Evolutionary conservation across 1,140 invertebrate genomes (phyloP), one percentile per base, ranked within the genome.

Genomic region (Platyscapa corneri): DNA sequence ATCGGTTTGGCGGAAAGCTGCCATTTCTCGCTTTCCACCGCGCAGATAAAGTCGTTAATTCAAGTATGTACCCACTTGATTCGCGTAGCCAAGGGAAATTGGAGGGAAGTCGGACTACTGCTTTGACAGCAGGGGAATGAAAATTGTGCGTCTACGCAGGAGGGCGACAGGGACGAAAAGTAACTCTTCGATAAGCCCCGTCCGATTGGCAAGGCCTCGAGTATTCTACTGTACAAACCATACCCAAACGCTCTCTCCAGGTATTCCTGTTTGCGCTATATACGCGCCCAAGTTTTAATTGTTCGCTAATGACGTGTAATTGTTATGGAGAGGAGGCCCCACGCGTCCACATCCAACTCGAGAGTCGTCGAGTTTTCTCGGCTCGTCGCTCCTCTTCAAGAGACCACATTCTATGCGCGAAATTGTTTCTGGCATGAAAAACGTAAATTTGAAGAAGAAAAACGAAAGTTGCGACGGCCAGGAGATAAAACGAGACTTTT

Each of bases 41-140:
- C 83, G 78, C 78, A 87, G 87, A 90, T 90, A 89, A 91, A 91
- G 89, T 91, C 89, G 90, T 91, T 91, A 91, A 91, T 89, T 91
- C 88, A 88, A 91, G 90, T 89, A 89, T 89, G 90, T 91, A 90
- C 89, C 86, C 87, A 88, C 89, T 89, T 85, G 89, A 90, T 90
- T 88, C 87, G 78, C 37, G 88, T 42, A 67, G 32, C 72, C 72
- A 32, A 67, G 74, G 88, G 88, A 90, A 90, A 90, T 90, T 90
- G 88, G 46, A 75, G 82, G 39, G 56, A 76, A 49, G 67, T 49
- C 70, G 39, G 3, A 20, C 27, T 14, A 30, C 16, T n/a, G 76
- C 1, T 53, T 60, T 0, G 2, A 14, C 14, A 72, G 20, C 49
- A 83, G 89, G 77, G 87, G 82, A 88, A 89, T 87, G 88, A 89